These are phyloP conservation scores for Laterallus jamaicensis DNA, from an alignment of 2,113 vertebrate species.

Conservation along the genomic window DNA sequence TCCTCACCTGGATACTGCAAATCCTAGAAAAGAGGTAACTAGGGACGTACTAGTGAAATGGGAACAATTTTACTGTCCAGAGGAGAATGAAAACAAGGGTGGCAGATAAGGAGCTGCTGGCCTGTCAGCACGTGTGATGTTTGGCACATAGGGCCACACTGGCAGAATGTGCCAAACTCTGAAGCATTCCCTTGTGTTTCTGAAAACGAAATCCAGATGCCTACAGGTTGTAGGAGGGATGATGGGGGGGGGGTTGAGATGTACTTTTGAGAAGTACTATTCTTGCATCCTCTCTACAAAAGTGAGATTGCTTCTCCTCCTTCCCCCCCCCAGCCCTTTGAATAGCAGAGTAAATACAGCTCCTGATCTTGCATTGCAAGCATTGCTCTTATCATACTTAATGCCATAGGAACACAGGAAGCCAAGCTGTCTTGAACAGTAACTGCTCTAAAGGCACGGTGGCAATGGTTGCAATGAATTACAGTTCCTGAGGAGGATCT, in stretches of 20 bases:
- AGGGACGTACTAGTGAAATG: background rate
- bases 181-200: background rate
- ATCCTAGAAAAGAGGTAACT: slow-evolving; percentile 82
- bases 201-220: background rate
- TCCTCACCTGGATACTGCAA: slow-evolving; percentile 88
- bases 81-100: background rate
- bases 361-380: background rate
- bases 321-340: background rate
- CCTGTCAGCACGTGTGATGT: background rate
- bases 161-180: background rate
- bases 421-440: background rate
- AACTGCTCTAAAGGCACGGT: background rate
- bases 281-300: background rate
- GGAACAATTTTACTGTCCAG: background rate
- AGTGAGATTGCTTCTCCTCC: background rate
- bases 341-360: background rate
- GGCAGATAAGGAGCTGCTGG: background rate
- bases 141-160: background rate
- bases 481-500: background rate
- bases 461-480: background rate
- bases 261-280: background rate
- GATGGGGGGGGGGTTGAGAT: background rate
- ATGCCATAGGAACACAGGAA: background rate
- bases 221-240: background rate
- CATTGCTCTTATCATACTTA: background rate